phyloP scores from a whole-genome alignment of 2,888 invertebrate species.

The Drosophila melanosoma region DNA sequence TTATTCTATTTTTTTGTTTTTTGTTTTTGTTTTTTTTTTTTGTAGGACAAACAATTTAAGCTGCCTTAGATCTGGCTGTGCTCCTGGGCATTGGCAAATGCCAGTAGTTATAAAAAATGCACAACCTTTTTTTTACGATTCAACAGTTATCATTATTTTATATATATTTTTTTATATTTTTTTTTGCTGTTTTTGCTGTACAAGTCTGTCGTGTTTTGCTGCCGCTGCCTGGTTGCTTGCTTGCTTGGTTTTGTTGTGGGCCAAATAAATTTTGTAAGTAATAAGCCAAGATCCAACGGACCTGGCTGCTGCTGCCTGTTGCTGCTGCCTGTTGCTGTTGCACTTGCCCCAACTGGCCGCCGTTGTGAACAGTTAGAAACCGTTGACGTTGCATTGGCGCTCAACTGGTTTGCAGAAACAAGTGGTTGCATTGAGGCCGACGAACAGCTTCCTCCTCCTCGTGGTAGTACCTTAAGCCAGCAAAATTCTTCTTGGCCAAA shows the following conservation, averaged over 20 bases:
- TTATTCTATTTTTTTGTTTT: not conserved
- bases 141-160: slow-evolving; percentile 77
- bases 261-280: slow-evolving; percentile 78
- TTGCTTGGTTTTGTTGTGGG: slow-evolving; percentile 57
- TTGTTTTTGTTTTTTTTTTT: slow-evolving; percentile 44
- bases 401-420: slow-evolving; percentile 70
- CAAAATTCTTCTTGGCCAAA: slow-evolving; percentile 74
- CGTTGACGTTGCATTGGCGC: slow-evolving; percentile 50
- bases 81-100: slow-evolving; percentile 52
- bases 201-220: slow-evolving; percentile 71
- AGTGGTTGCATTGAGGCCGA: slow-evolving; percentile 41
- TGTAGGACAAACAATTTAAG: slow-evolving; percentile 76
- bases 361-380: slow-evolving; percentile 69
- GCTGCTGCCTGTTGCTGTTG: slow-evolving; percentile 47
- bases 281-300: slow-evolving; percentile 74
- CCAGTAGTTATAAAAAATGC: slow-evolving; percentile 55
- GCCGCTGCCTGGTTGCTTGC: slow-evolving; percentile 23
- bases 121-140: slow-evolving; percentile 63
- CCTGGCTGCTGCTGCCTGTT: slow-evolving; percentile 15
- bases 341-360: slow-evolving; percentile 58
- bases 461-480: slow-evolving; percentile 60
- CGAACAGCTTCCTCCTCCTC: slow-evolving; percentile 62
- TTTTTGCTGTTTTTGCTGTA: slow-evolving; percentile 38
- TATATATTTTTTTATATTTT: slow-evolving; percentile 40
- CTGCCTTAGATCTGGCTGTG: slow-evolving; percentile 33